These are phyloP conservation scores for Brachionus paranguensis DNA, from an alignment of 1,140 invertebrate species.

Conservation along the genomic window DNA sequence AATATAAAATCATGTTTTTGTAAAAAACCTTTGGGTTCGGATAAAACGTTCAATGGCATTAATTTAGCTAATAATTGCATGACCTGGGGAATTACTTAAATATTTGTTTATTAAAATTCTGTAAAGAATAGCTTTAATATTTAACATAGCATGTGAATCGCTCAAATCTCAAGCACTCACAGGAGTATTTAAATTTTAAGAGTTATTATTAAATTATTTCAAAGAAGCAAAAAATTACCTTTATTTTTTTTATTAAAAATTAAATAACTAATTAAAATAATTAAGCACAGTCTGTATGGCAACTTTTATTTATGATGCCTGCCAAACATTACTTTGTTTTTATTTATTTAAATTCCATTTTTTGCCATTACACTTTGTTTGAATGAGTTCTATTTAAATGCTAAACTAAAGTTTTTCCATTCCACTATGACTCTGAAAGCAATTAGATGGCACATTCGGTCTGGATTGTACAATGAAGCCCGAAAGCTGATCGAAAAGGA, in stretches of 20 bases:
- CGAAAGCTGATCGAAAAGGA: conserved; percentile 9
- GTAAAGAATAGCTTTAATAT: background rate
- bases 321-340: background rate
- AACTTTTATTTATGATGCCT: conserved; percentile 15
- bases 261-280: conserved; percentile 19
- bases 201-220: background rate
- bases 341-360: background rate
- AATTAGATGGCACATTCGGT: background rate
- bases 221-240: background rate
- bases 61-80: background rate
- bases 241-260: background rate
- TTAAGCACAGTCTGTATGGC: conserved; percentile 13
- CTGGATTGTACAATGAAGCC: background rate
- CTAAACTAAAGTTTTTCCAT: background rate
- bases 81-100: background rate
- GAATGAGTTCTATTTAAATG: background rate
- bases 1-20: background rate
- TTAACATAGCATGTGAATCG: background rate
- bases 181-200: background rate
- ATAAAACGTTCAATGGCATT: background rate
- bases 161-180: background rate
- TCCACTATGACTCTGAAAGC: background rate
- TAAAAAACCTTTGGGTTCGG: background rate
- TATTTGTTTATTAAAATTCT: background rate
- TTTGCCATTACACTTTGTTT: background rate